Evolutionary conservation across 2,797 vertebrate genomes (phyloP), one percentile per base, ranked within the genome.

Genomic region (Hoplostethus mediterraneus): DNA sequence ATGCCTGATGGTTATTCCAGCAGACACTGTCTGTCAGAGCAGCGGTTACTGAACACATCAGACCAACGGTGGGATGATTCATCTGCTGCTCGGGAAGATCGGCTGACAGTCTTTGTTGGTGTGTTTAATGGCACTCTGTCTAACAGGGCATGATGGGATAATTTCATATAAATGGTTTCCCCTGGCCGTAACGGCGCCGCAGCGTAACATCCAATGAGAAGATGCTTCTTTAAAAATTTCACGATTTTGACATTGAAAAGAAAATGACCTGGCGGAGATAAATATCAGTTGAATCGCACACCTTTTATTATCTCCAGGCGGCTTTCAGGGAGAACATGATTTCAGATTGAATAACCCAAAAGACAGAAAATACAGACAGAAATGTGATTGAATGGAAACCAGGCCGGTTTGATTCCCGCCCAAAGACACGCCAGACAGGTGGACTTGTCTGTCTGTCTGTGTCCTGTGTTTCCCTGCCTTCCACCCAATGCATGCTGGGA

Each of bases 231-330:
- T 17, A 17, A 56, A 79, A 69, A 74, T 40, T 68, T 33, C 55
- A 64, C 57, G 66, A 64, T 3, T 65, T 8, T 77, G 58, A 65
- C 57, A 10, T 4, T 66, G 79, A 68, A 73, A 42, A 44, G 51
- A 30, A 75, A 85, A 77, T 25, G 49, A 85, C 51, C 62, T 6
- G 33, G 54, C 48, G 5, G 68, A 73, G 78, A 82, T 79, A 73
- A 78, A 73, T 56, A 80, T 72, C 76, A 52, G 65, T 57, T 54
- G 31, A 71, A 73, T 54, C 7, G 4, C 17, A 62, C 3, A 38
- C 56, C 21, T 74, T 72, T 76, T 54, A 45, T 79, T 10, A 53
- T 67, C 52, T 65, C 17, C 36, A 61, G 63, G 55, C 53, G 42
- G 1, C 5, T 55, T 56, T 67, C 33, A 54, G 63, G 42, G 48